Evolutionary conservation across 2,888 invertebrate species (phyloP).

Genomic region (Pocota personata): DNA sequence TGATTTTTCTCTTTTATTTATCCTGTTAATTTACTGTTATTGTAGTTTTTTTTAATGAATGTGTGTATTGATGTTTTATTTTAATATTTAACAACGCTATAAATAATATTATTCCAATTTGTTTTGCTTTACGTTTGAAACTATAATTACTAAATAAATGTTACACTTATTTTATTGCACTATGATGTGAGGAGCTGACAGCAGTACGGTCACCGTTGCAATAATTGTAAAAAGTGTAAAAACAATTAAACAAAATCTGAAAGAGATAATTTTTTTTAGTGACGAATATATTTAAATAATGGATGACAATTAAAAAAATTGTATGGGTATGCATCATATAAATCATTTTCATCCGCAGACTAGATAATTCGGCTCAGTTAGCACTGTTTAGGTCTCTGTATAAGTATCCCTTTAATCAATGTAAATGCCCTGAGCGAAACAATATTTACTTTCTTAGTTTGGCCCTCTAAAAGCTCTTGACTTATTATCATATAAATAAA

Average conservation of each 20-base stretch:
- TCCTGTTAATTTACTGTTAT: conserved; percentile 74
- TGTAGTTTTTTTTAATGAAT: conserved; percentile 66
- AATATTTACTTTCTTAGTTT: too few relatives aligned
- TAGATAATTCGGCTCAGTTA: too few relatives aligned
- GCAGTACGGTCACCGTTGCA: conserved; percentile 94
- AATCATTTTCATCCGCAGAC: too few relatives aligned
- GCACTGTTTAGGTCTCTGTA: too few relatives aligned
- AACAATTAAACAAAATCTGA: conserved; percentile 95
- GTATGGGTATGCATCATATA: too few relatives aligned
- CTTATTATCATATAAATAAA: too few relatives aligned
- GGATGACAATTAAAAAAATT: too few relatives aligned
- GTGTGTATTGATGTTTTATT: conserved; percentile 56
- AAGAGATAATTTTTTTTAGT: too few relatives aligned
- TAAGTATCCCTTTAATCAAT: too few relatives aligned
- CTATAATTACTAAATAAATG: conserved; percentile 75
- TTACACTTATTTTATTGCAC: conserved; percentile 88
- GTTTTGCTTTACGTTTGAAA: conserved; percentile 75
- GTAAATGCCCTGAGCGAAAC: too few relatives aligned
- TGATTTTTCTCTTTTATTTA: conserved; percentile 72
- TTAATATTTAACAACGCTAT: conserved; percentile 74
- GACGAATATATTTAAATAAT: too few relatives aligned
- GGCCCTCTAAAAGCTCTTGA: too few relatives aligned
- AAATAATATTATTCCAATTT: conserved; percentile 76
- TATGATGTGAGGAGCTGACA: conserved; percentile 97
- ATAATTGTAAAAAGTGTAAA: conserved; percentile 97